These are phyloP conservation scores for Diplazon laetatorius DNA, from an alignment of 2,888 invertebrate species.

Conservation along the genomic window DNA sequence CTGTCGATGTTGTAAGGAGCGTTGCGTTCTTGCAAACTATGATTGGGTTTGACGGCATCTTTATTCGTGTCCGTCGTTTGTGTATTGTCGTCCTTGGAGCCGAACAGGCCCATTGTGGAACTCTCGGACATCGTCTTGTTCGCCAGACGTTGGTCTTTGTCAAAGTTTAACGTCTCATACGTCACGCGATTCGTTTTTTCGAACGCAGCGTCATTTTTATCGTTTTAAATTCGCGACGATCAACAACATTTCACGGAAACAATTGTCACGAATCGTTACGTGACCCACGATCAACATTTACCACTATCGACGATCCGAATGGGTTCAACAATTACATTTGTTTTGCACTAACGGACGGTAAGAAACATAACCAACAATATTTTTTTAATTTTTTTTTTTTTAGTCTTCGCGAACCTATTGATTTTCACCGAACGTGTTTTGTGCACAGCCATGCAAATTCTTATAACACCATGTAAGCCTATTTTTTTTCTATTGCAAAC, in stretches of 20 bases:
- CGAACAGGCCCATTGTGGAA: slow-evolving; percentile 77
- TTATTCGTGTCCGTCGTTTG: slow-evolving; percentile 41
- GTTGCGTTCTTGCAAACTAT: slow-evolving; percentile 68
- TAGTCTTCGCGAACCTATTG: slow-evolving; percentile 61
- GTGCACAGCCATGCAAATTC: slow-evolving; percentile 12
- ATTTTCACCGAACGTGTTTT: slow-evolving; percentile 41
- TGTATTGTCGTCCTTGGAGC: slow-evolving; percentile 74
- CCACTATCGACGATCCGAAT: slow-evolving; percentile 4
- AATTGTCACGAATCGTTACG: background rate
- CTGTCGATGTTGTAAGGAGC: slow-evolving; percentile 75
- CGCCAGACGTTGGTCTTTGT: slow-evolving; percentile 52
- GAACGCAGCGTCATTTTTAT: slow-evolving; percentile 26
- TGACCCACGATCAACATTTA: slow-evolving; percentile 7
- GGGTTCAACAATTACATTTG: slow-evolving; percentile 37
- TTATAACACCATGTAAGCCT: slow-evolving; percentile 1
- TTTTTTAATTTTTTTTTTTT: slow-evolving; percentile 67
- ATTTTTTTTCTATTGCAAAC: slow-evolving; percentile 18
- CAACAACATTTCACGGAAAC: background rate
- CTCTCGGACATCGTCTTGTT: slow-evolving; percentile 75
- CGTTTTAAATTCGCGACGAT: background rate
- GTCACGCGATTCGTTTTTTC: background rate
- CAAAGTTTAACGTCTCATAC: slow-evolving; percentile 35
- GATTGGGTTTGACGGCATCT: slow-evolving; percentile 52
- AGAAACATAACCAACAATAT: slow-evolving; percentile 65
- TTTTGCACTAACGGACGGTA: slow-evolving; percentile 46